These are phyloP conservation scores for Montipora cactus DNA, from an alignment of 64 coral and sea anemone species.

Conservation along the genomic window DNA sequence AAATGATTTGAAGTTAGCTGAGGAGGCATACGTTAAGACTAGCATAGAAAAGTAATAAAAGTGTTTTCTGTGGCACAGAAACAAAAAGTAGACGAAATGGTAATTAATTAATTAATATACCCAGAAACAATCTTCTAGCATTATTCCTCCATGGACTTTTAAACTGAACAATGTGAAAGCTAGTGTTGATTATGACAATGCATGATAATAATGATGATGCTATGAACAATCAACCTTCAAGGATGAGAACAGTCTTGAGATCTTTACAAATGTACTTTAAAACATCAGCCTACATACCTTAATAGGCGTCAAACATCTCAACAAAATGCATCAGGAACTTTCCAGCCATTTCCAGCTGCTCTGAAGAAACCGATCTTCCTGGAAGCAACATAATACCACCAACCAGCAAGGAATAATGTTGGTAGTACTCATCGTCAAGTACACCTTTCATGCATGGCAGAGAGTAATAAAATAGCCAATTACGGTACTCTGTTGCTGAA, in stretches of 20 bases:
- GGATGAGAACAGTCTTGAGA: too few relatives aligned
- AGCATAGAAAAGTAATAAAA: slow-evolving; percentile 5
- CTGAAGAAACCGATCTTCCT: background rate
- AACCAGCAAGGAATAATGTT: background rate
- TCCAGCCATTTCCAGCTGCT: background rate
- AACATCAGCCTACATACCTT: background rate
- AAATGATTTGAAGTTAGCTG: too few relatives aligned
- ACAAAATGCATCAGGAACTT: slow-evolving; percentile 4
- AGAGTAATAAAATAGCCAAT: slow-evolving; percentile 56
- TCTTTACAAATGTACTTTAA: background rate
- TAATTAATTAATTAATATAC: background rate
- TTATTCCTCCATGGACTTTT: background rate
- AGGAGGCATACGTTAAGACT: background rate
- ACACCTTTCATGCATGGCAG: slow-evolving; percentile 53
- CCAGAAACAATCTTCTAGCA: background rate
- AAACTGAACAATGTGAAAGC: background rate
- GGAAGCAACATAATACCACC: background rate
- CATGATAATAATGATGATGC: too few relatives aligned
- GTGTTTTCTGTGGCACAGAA: background rate
- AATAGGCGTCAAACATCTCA: background rate
- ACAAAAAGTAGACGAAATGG: background rate
- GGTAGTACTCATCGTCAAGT: slow-evolving; percentile 6
- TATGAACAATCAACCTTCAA: too few relatives aligned
- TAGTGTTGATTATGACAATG: too few relatives aligned
- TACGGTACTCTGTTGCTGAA: slow-evolving; percentile 16